Evolutionary conservation across 1,140 invertebrate species (phyloP).

Genomic region (Drosophila simulans): DNA sequence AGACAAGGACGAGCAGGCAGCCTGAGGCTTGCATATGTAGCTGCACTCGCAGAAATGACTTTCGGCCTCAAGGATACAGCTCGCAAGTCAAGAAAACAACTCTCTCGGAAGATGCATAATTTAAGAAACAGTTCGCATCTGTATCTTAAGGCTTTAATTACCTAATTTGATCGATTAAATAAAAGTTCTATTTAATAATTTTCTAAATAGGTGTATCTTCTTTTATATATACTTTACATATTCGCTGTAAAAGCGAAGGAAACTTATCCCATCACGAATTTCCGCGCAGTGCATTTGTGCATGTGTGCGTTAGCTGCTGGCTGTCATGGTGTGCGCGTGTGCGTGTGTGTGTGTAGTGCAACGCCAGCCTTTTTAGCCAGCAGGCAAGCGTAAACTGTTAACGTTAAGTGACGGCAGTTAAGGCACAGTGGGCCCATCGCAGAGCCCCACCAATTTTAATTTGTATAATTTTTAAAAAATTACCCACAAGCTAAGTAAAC

Average conservation of each 20-base stretch:
- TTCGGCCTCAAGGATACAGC: neutral
- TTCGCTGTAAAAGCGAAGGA: neutral
- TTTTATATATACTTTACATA: no score
- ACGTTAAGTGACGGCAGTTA: constrained; percentile 82
- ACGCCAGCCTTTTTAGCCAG: constrained; percentile 79
- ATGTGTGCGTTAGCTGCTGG: constrained; percentile 18
- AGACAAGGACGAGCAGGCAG: constrained; percentile 53
- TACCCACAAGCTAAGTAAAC: constrained; percentile 46
- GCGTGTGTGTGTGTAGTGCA: constrained; percentile 47
- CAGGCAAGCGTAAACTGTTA: constrained; percentile 83
- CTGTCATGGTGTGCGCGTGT: constrained; percentile 24
- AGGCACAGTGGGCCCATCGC: constrained; percentile 65
- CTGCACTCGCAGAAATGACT: constrained; percentile 21
- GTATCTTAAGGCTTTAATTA: neutral
- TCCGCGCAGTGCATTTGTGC: constrained; percentile 23
- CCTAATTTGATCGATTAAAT: no score
- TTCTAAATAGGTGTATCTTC: no score
- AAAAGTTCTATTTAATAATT: no score
- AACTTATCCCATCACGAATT: neutral
- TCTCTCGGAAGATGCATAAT: neutral
- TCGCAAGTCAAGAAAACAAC: neutral
- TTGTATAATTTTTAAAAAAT: constrained; percentile 53
- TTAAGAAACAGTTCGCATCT: neutral
- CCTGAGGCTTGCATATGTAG: constrained; percentile 31
- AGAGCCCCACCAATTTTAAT: constrained; percentile 33